Evolutionary conservation across 2,113 vertebrate species (phyloP), one percentile per base, ranked within the genome.

Genomic region (Leucosticte australis): DNA sequence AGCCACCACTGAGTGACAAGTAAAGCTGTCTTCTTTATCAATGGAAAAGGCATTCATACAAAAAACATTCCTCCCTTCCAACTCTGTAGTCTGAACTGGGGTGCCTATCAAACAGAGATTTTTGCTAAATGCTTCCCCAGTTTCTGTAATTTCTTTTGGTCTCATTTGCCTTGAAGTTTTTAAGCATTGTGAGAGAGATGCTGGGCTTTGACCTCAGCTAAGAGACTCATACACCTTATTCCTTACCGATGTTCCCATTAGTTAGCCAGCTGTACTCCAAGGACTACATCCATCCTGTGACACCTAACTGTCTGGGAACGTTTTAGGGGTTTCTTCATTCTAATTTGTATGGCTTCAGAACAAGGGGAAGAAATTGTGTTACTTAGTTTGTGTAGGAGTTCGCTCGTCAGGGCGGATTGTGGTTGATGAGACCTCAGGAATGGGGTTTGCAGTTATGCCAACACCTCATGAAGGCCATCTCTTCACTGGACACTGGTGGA

Each of bases 331-430:
- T 87, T 89, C n/a, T 65, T 90, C 18, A n/a, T 69, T 60, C 31
- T 68, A 65, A 65, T 71, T 87, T 65, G n/a, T 22, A 13, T 62
- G 19, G 26, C 63, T 91, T 89, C 39, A 50, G 82, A 90, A 15
- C 6, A 46, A 57, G 37, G 24, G 3, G 16, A 1, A 28, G 46
- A 59, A 53, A 11, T 1, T 14, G 4, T 1, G 1, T 74, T 62
- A 16, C 39, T 78, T 26, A 39, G 9, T 80, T 86, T 46, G 19
- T 31, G 12, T 73, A 4, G 10, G 12, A 59, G 31, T 50, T 74
- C 39, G 80, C 15, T 76, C 8, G 6, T 74, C 27, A n/a, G 63
- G 41, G n/a, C 49, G 52, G 33, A 55, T 13, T 50, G 15, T 26
- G 4, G 62, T 28, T 85, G 30, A 55, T 73, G 26, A 90, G 39